Evolutionary conservation across 2,888 invertebrate species (phyloP).

Genomic region (Fragum sueziense): DNA sequence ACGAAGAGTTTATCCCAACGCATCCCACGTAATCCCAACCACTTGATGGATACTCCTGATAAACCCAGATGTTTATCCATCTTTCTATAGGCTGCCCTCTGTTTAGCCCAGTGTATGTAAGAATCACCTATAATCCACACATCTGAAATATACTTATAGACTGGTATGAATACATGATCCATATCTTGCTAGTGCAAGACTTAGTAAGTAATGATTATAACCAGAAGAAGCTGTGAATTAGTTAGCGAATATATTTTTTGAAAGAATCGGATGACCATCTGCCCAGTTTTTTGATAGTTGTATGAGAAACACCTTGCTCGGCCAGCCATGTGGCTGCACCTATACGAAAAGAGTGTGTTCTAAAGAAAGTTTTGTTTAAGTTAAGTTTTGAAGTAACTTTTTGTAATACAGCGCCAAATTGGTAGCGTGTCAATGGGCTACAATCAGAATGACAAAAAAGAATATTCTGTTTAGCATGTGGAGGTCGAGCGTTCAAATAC

Average conservation of each 20-base stretch:
- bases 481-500: background rate
- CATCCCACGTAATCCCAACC: background rate
- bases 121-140: slow-evolving; percentile 7
- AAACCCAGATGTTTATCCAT: background rate
- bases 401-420: slow-evolving; percentile 3
- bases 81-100: background rate
- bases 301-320: slow-evolving; percentile 3
- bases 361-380: background rate
- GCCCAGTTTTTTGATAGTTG: background rate
- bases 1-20: background rate
- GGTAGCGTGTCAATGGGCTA: background rate
- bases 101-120: background rate
- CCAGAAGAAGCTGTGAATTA: background rate
- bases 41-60: background rate
- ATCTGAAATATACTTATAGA: background rate
- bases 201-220: background rate
- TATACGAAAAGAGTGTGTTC: slow-evolving; percentile 19
- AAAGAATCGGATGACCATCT: background rate
- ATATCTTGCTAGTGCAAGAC: background rate
- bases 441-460: slow-evolving; percentile 19
- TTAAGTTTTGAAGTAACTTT: background rate
- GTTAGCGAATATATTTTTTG: background rate
- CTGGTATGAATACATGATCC: background rate
- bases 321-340: slow-evolving; percentile 16
- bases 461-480: background rate